Base-by-base conservation (phyloP, 2,797 vertebrate genomes). In the Lemur catta region DNA sequence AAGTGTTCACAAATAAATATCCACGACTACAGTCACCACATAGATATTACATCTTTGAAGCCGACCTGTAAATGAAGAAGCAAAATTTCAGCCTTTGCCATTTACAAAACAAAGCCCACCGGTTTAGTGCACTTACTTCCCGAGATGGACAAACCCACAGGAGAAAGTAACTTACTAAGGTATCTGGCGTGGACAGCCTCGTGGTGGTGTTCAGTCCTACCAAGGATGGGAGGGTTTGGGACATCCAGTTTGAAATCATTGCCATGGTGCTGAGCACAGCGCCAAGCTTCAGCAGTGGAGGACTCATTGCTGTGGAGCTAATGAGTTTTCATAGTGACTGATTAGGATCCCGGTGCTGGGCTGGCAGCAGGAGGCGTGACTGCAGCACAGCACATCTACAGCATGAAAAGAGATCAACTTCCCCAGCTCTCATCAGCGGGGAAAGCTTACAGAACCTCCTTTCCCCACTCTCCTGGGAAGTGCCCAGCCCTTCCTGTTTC, bases 191-290 rank as follows among this genome's bases (percentile, higher is more conserved):
- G 85, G 95, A 97, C 95, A 98, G 98, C 95, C 97, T 98, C 69
- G 98, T 98, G 98, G 97, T 97, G 84, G 97, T 97, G 84, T 99
- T 99, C 93, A 99, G 97, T 98, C 98, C 98, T 96, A 98, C 98
- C 97, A 99, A 97, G 96, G 98, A 98, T 67, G 98, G 98, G 84
- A 99, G 98, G 57, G 98, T 99, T 98, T 99, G 99, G 98, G 99
- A 99, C 98, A 99, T 99, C 99, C 99, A 99, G 98, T 98, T 99
- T 88, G 99, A 98, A 95, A 99, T 98, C 98, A 99, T 98, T 95
- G 99, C 98, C 98, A 99, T 98, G 93, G 98, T 98, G 93, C 98
- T 99, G 24, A 99, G 98, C 87, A 98, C 97, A 98, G 98, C 98
- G 95, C 99, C 99, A 94, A 99, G 98, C 98, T 98, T 99, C 97